Conservation (phyloP, 2,113 vertebrate genomes). For the Speoplatyrhinus poulsoni region DNA sequence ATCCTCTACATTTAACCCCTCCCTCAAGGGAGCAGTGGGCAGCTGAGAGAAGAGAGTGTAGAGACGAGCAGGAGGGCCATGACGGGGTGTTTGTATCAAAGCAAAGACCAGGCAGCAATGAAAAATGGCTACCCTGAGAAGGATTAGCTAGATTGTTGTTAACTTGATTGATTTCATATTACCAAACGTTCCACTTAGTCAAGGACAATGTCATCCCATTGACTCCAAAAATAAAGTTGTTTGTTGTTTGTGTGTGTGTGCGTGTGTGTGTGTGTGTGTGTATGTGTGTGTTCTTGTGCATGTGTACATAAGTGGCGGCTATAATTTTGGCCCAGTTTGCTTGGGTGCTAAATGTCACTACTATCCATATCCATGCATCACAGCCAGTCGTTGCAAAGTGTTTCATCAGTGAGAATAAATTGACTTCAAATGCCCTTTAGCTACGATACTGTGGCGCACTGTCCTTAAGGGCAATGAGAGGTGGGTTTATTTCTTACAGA, state of each 20-base stretch:
- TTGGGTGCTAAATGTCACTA: conserved; percentile 19
- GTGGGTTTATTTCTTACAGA: too few relatives aligned
- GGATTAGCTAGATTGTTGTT: too few relatives aligned
- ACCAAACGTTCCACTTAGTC: background rate
- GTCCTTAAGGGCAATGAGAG: background rate
- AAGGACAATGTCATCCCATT: conserved; percentile 5
- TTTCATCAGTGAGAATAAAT: conserved; percentile 19
- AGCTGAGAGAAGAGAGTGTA: background rate
- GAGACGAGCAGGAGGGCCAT: too few relatives aligned
- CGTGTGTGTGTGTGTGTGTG: conserved; percentile 16
- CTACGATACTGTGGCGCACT: conserved; percentile 1
- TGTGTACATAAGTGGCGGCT: conserved; percentile 23
- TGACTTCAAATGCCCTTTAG: conserved; percentile 41
- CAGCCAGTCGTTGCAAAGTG: conserved; percentile 21
- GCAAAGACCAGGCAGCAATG: too few relatives aligned
- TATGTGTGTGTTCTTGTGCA: conserved; percentile 10
- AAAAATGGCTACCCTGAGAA: too few relatives aligned
- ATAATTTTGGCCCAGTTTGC: conserved; percentile 42
- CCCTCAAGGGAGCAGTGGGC: too few relatives aligned
- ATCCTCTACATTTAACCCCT: too few relatives aligned
- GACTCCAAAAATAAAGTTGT: conserved; percentile 20
- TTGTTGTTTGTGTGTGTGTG: conserved; percentile 21
- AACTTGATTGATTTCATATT: too few relatives aligned
- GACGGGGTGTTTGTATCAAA: background rate
- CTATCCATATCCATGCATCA: conserved; percentile 37